Percentiles rank a stretch among this genome's conserved stretches.
Evolutionary conservation across 2,113 vertebrate genomes (phyloP).

Genomic region (Carlito syrichta): DNA sequence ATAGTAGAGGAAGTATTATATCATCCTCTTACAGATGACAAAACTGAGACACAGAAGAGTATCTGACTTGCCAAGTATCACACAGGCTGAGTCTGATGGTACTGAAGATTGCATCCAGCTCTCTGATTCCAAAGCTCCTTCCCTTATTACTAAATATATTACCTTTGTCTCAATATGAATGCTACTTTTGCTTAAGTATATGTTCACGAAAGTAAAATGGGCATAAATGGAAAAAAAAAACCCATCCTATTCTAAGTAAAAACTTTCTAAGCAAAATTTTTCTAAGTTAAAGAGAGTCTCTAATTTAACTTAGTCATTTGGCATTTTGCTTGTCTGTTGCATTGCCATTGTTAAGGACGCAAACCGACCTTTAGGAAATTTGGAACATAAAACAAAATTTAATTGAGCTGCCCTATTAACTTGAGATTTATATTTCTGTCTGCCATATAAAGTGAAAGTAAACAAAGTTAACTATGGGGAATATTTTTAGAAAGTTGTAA

Average conservation of each 20-base stretch:
- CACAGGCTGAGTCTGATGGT: background rate
- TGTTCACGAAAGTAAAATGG: background rate
- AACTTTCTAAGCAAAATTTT: background rate
- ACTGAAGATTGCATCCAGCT: background rate
- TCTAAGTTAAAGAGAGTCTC: background rate
- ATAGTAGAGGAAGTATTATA: background rate
- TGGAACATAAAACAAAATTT: constrained; percentile 1
- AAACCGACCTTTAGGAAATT: background rate
- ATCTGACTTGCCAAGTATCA: background rate
- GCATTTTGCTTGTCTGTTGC: background rate
- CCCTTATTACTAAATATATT: background rate
- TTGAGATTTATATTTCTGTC: background rate
- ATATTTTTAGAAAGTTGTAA: background rate
- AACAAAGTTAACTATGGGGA: background rate
- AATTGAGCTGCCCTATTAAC: background rate
- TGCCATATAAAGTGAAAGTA: background rate
- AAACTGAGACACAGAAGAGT: background rate
- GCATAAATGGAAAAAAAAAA: background rate
- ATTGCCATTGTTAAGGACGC: background rate
- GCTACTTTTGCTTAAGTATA: background rate
- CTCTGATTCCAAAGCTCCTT: background rate
- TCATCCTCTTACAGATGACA: background rate
- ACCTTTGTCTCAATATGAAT: background rate
- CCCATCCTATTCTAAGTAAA: background rate
- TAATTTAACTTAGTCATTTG: background rate